Evolutionary conservation across 2,113 vertebrate genomes (phyloP).

Genomic region (Protobothrops mucrosquamatus): DNA sequence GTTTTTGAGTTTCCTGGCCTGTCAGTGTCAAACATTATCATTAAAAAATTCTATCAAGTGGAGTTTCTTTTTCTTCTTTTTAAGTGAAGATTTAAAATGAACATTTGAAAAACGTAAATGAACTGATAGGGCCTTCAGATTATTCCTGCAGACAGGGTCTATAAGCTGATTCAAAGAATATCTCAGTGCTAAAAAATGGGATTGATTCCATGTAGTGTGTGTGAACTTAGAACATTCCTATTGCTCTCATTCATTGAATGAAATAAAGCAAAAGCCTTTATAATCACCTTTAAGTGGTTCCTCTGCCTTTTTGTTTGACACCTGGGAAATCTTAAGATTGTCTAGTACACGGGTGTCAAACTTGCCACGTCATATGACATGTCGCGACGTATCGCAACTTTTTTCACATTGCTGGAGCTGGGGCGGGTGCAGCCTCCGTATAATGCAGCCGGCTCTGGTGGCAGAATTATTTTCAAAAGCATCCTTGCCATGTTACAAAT

Average conservation of each 20-base stretch:
- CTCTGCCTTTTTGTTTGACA: neutral
- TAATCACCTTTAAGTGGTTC: neutral
- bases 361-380: too few relatives aligned
- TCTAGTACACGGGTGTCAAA: neutral
- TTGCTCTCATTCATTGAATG: neutral
- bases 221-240: neutral
- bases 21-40: conserved; percentile 46
- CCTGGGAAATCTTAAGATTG: neutral
- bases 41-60: neutral
- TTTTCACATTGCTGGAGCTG: too few relatives aligned
- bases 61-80: neutral
- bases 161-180: neutral
- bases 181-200: neutral
- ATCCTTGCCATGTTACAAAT: neutral
- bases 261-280: neutral
- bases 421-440: too few relatives aligned
- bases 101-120: neutral
- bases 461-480: neutral
- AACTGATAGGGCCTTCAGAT: neutral
- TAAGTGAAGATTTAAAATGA: neutral
- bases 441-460: too few relatives aligned
- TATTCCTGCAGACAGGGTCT: neutral
- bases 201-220: neutral
- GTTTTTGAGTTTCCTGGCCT: conserved; percentile 58
- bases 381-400: too few relatives aligned